phyloP scores from a whole-genome alignment of 2,113 vertebrate species.

The Notothenia coriiceps region DNA sequence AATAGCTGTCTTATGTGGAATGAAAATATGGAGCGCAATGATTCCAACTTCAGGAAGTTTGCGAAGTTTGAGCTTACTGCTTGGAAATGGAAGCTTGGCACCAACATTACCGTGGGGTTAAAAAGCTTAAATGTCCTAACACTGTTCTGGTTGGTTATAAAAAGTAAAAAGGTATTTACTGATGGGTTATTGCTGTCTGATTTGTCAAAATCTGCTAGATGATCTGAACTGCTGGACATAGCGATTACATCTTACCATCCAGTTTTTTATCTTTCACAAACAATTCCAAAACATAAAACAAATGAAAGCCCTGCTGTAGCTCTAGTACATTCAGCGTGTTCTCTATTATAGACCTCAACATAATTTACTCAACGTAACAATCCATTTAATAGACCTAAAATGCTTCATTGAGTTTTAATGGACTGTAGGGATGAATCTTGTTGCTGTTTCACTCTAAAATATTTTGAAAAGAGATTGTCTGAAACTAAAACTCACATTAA shows the following conservation, averaged over 20 bases:
- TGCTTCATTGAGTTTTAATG: background rate
- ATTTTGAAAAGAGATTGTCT: background rate
- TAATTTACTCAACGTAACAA: background rate
- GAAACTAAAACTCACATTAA: slow-evolving; percentile 27
- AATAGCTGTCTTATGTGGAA: background rate
- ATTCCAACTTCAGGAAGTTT: background rate
- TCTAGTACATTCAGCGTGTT: background rate
- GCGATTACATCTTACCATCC: background rate
- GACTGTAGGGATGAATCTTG: background rate
- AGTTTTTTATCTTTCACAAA: background rate
- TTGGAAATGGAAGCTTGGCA: slow-evolving; percentile 1
- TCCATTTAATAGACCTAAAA: background rate
- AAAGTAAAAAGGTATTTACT: background rate
- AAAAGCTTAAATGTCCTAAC: background rate
- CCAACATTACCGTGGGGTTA: background rate
- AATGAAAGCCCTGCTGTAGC: background rate
- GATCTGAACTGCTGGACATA: slow-evolving; percentile 4
- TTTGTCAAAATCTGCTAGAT: background rate
- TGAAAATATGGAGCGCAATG: background rate
- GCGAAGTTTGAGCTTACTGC: background rate
- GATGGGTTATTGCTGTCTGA: slow-evolving; percentile 7
- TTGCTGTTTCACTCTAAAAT: background rate
- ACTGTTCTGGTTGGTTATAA: background rate
- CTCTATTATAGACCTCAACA: background rate
- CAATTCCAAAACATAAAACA: background rate